A percentile compares a stretch with the other conserved stretches of the same genome.
phyloP scores from a whole-genome alignment of 37 sponge, comb jelly and placozoan genomes.

The Theonella swinhoei region DNA sequence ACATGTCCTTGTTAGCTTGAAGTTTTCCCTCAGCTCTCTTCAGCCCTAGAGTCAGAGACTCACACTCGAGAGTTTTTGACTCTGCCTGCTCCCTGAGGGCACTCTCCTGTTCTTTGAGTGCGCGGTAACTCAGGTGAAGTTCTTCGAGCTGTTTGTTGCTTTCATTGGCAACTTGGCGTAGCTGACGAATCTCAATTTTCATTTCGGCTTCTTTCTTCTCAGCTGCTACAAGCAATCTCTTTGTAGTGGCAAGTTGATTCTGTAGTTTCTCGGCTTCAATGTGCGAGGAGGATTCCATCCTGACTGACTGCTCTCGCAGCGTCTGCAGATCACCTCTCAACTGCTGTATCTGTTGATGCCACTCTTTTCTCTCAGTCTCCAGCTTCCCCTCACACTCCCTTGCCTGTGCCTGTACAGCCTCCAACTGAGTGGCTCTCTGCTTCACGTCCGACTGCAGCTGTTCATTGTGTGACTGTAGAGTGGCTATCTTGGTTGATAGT shows the following conservation, averaged over 20 bases:
- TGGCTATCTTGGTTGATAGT: not conserved
- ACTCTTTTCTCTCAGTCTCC: constrained; percentile 4
- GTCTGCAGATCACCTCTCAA: not conserved
- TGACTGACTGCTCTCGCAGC: constrained; percentile 15
- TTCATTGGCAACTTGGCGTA: constrained; percentile 25
- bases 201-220: constrained; percentile 37
- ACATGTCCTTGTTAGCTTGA: constrained; percentile 14
- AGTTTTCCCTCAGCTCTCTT: constrained; percentile 19
- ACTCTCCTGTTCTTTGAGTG: not conserved
- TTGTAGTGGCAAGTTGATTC: constrained; percentile 7
- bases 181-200: constrained; percentile 19
- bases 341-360: not conserved
- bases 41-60: constrained; percentile 30
- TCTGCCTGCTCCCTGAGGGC: constrained; percentile 19
- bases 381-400: not conserved
- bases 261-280: constrained; percentile 11
- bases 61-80: constrained; percentile 11
- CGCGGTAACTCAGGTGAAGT: not conserved
- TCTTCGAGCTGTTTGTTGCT: constrained; percentile 42
- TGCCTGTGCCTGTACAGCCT: not conserved
- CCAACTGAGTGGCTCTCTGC: not conserved
- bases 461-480: constrained; percentile 6
- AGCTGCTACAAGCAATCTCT: constrained; percentile 15
- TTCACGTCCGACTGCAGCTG: constrained; percentile 1
- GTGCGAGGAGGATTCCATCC: not conserved